Evolutionary conservation across 2,888 invertebrate genomes (phyloP).

Genomic region (Pachydiplax longipennis): DNA sequence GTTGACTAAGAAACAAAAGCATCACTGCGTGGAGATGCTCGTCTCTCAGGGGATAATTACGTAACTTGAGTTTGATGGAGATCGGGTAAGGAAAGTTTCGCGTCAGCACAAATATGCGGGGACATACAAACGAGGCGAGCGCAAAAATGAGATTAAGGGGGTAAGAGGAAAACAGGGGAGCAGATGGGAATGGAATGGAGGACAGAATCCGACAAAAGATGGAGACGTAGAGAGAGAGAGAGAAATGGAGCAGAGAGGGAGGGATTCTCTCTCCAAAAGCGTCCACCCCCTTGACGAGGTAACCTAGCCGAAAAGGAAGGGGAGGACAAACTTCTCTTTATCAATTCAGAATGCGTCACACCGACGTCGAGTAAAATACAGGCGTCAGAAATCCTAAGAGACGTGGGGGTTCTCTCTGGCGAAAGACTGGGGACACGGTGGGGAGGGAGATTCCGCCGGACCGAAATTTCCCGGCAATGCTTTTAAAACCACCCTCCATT

Average conservation of each 20-base stretch:
- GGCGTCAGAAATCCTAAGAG: slow-evolving; percentile 1
- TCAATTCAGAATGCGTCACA: not conserved
- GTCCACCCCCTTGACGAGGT: not conserved
- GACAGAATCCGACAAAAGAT: not conserved
- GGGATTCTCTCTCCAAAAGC: not conserved
- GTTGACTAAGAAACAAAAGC: no score
- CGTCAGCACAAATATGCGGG: no score
- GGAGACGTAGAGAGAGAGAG: not conserved
- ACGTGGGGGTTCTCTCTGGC: not conserved
- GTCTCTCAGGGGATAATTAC: no score
- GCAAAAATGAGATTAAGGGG: no score
- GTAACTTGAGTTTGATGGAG: no score
- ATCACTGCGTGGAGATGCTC: no score
- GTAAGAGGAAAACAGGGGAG: not conserved
- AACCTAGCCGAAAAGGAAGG: not conserved
- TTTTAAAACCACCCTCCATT: slow-evolving; percentile 35
- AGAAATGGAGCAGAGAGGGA: not conserved
- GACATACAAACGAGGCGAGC: no score
- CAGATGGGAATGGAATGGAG: not conserved
- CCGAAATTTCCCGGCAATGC: slow-evolving; percentile 28
- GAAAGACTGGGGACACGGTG: not conserved
- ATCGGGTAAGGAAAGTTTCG: no score
- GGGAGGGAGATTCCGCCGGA: not conserved
- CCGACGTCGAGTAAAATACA: not conserved
- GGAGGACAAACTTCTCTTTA: not conserved